Conservation (phyloP, 2,888 invertebrate species). For the Prosapia bicincta region DNA sequence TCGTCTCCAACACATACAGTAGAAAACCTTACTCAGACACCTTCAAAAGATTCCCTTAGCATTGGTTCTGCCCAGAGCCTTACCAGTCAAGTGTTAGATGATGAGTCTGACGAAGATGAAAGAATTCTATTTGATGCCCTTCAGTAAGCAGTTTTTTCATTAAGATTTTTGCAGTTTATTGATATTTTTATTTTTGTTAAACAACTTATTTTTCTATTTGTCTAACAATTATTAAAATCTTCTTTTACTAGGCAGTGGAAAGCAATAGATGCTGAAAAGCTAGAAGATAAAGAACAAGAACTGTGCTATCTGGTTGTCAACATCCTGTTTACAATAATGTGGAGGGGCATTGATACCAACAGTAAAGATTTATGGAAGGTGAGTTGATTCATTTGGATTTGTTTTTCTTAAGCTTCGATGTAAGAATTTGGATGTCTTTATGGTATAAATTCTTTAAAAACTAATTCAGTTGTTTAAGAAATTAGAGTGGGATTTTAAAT, state of each 20-base stretch:
- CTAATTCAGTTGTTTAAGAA: no score
- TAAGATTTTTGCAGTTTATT: constrained; percentile 22
- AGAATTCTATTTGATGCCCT: constrained; percentile 35
- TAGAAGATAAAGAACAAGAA: constrained; percentile 53
- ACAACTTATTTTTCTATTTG: background rate
- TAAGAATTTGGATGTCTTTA: no score
- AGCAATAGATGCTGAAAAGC: constrained; percentile 41
- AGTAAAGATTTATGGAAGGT: constrained; percentile 56
- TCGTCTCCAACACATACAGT: constrained; percentile 33
- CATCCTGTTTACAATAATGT: constrained; percentile 55
- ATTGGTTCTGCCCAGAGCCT: constrained; percentile 32
- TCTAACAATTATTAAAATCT: background rate
- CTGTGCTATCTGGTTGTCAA: constrained; percentile 56
- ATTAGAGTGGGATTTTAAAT: no score
- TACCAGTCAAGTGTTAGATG: constrained; percentile 28
- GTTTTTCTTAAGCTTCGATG: no score
- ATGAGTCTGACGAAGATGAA: constrained; percentile 35
- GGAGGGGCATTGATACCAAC: constrained; percentile 57
- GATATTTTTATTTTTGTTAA: background rate
- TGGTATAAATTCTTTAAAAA: no score
- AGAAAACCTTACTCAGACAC: background rate
- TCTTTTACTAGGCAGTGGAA: constrained; percentile 40
- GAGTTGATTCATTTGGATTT: no score
- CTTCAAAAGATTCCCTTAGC: constrained; percentile 34
- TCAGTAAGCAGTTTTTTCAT: constrained; percentile 34